Evolutionary conservation across 2,113 vertebrate species (phyloP), one percentile per base, ranked within the genome.

Genomic region (Aptenodytes forsteri): DNA sequence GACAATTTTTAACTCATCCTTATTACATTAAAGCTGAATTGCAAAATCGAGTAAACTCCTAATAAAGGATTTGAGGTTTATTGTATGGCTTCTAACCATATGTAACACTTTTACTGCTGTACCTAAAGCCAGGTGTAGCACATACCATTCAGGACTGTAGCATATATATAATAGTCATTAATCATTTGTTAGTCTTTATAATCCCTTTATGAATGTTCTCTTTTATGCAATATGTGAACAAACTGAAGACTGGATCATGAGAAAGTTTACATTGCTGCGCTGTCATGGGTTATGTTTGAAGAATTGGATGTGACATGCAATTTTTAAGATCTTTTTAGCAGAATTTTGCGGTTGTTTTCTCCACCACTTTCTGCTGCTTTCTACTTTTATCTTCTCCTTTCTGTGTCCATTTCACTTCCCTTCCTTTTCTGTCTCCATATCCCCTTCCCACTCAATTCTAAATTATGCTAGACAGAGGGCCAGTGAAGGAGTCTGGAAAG

Each of bases 291-390:
- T 87, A 30, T 56, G 34, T 55, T 91, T 94, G 84, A 95, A 89
- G 67, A 89, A 92, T 27, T 87, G 59, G 83, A 67, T 71, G 77
- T 50, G 70, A 88, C 61, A 50, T 47, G 36, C 40, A 71, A 47
- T 85, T 83, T 96, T 89, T 44, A 80, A 73, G 55, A 91, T 65
- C 34, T 76, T 93, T 93, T 72, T 71, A 85, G 84, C 17, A 89
- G 26, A 87, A 85, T 95, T 91, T 93, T 92, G 81, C 0, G 0
- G 72, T 79, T 75, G 6, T 94, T 91, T 65, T 87, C 50, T 38
- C 59, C n/a, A 42, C 20, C 29, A 66, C 47, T 92, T 90, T 69
- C 73, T 87, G 38, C 42, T 84, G 23, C n/a, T 36, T 11, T 52
- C 50, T 47, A 73, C 59, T 89, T 89, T 78, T 34, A 26, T 75